Base-by-base conservation (phyloP, 1,140 invertebrate genomes). In the Asobara japonica region DNA sequence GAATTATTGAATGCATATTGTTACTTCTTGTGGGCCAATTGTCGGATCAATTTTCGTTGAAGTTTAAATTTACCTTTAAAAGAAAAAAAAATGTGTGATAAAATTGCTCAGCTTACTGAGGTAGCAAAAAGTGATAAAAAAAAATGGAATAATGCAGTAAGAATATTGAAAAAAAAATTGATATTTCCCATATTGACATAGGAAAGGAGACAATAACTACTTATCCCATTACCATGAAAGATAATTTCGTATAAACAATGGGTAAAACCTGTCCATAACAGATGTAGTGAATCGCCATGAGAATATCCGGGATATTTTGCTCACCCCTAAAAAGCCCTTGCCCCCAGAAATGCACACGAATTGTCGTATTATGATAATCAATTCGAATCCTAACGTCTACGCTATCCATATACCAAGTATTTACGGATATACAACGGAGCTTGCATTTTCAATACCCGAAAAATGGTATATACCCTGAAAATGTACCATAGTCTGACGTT, bases 311-410 rank as follows among this genome's bases (percentile, higher is more conserved):
- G 16, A 74, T 75, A 76, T 77, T 74, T 61, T 65, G 36, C 71
- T 81, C 74, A 64, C 71, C 65, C 64, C 27, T 29, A 64, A 33
- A 27, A 11, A 56, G n/a, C n/a, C n/a, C n/a, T 27, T 27, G 29
- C 29, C 36, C 74, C 48, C 71, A 48, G 70, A 75, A 73, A 77
- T 77, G 73, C 78, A 75, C 68, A 62, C 66, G 69, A 80, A 81
- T 81, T 72, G 51, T 27, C 4, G 68, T 73, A 80, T 80, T 80
- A 81, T 81, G 80, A 64, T 78, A 81, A 81, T 81, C 76, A 76
- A 78, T 80, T 69, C 68, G 31, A n/a, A 29, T 51, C 29, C 56
- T 11, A 20, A 18, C 41, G 41, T 48, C 27, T 60, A 56, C 45
- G 64, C 65, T 56, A 56, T 56, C 51, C 51, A 56, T 56, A 56